These are phyloP conservation scores for Tachina lurida DNA, from an alignment of 2,888 invertebrate species.

Conservation along the genomic window DNA sequence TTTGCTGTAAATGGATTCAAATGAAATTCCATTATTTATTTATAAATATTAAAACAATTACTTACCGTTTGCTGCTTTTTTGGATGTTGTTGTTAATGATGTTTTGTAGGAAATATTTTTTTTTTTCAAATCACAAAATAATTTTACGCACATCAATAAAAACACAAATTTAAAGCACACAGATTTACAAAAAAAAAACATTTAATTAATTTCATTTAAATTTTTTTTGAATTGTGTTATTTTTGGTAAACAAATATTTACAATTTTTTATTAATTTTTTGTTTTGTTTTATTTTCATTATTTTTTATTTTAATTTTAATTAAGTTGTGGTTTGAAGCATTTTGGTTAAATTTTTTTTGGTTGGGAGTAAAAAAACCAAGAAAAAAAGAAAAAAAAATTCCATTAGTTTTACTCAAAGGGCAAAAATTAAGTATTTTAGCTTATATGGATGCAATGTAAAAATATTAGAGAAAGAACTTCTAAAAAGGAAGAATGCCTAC, in stretches of 20 bases:
- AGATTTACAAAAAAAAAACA: constrained; percentile 18
- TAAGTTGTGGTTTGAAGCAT: constrained; percentile 43
- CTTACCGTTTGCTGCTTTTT: constrained; percentile 69
- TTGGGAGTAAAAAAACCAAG: constrained; percentile 19
- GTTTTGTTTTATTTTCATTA: background rate
- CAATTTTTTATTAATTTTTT: constrained; percentile 2
- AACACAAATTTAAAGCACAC: constrained; percentile 1
- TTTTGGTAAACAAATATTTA: constrained; percentile 37
- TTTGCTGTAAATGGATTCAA: background rate
- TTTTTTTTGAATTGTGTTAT: constrained; percentile 18
- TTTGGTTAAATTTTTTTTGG: constrained; percentile 24
- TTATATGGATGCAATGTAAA: too few relatives aligned
- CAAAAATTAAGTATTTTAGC: background rate
- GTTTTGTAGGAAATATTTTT: constrained; percentile 27
- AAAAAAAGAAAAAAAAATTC: constrained; percentile 55
- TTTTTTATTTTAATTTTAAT: constrained; percentile 9
- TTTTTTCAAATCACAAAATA: constrained; percentile 26
- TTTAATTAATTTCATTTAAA: constrained; percentile 5
- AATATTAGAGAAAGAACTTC: too few relatives aligned
- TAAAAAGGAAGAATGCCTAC: too few relatives aligned
- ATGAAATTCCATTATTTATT: background rate
- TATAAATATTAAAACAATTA: constrained; percentile 35
- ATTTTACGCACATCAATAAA: constrained; percentile 8
- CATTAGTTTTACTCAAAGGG: constrained; percentile 41
- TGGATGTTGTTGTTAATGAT: constrained; percentile 26